Base-by-base conservation (phyloP, 2,113 vertebrate genomes). In the Emberiza fucata region DNA sequence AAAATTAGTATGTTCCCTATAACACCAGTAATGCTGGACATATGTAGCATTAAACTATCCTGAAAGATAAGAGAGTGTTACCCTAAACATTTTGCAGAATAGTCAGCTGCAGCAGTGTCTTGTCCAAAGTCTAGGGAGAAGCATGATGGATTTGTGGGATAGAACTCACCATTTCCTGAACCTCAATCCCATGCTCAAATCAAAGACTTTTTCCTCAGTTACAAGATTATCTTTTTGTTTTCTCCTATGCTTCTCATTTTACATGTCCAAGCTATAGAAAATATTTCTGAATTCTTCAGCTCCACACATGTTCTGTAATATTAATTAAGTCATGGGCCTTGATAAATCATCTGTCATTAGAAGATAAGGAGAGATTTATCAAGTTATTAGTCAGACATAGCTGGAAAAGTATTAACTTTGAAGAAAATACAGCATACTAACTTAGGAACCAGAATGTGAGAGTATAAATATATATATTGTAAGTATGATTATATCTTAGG, bases 361-460 rank as follows among this genome's bases (percentile, higher is more conserved):
- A 96, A 95, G 95, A 94, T 82, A 96, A 88, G 81, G 77, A 90
- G 51, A 90, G 47, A 94, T 90, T 96, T 95, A 79, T 91, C 87
- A 89, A 96, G 70, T 94, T 91, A 91, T 57, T 88, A 93, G 53
- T 86, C 78, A 94, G 75, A 54, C 57, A 95, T 87, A 95, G 63
- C 15, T 44, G 27, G 35, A 21, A 44, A 93, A 95, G 80, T 45
- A 87, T 85, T 66, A 91, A 90, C 83, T 97, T 81, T 60, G 37
- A 39, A 61, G 50, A 81, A 90, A 96, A 95, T 45, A 88, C 16
- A 64, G 63, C 63, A 65, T 17, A 27, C 33, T 97, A 96, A 96
- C 70, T 97, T 94, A 97, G 88, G 54, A 96, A 96, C 29, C 71
- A 86, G 77, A 90, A 94, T 81, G 86, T 88, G 51, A 92, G 53